Evolutionary conservation across 2,888 invertebrate species (phyloP).

Genomic region (Elmis aenea): DNA sequence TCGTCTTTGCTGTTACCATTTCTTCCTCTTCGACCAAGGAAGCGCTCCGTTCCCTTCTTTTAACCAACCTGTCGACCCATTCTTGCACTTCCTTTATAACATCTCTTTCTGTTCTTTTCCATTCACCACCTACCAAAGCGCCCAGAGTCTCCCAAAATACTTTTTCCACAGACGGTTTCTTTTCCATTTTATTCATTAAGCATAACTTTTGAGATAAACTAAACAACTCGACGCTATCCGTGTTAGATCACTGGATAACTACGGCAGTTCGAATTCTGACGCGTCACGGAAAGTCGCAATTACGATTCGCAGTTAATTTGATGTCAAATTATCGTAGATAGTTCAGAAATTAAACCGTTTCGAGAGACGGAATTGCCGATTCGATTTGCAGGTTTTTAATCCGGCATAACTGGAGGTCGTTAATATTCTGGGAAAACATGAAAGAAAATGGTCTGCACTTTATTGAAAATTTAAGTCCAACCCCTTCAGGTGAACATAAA

Average conservation of each 20-base stretch:
- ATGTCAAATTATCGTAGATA: too few species aligned
- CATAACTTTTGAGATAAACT: not conserved
- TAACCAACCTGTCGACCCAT: slow-evolving; percentile 36
- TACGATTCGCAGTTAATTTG: slow-evolving; percentile 12
- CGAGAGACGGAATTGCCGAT: too few species aligned
- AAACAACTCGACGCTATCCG: too few species aligned
- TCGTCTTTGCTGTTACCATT: slow-evolving; percentile 3
- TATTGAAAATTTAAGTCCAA: slow-evolving; percentile 9
- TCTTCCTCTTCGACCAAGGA: slow-evolving; percentile 14
- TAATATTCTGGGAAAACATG: too few species aligned
- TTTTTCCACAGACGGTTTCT: slow-evolving; percentile 22
- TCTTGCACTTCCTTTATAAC: slow-evolving; percentile 36
- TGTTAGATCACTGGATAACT: too few species aligned
- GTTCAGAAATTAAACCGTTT: too few species aligned
- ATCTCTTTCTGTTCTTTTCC: slow-evolving; percentile 49
- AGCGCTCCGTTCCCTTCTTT: slow-evolving; percentile 18
- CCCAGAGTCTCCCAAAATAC: slow-evolving; percentile 63
- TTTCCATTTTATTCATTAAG: slow-evolving; percentile 5
- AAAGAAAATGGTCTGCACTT: too few species aligned
- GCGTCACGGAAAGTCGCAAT: slow-evolving; percentile 9
- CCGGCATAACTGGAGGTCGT: too few species aligned
- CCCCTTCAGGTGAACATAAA: slow-evolving; percentile 16
- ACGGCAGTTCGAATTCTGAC: too few species aligned
- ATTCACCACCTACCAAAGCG: slow-evolving; percentile 53
- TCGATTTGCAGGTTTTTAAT: too few species aligned